Conservation (phyloP, 2,888 invertebrate genomes). For the Eremobia ochroleuca region DNA sequence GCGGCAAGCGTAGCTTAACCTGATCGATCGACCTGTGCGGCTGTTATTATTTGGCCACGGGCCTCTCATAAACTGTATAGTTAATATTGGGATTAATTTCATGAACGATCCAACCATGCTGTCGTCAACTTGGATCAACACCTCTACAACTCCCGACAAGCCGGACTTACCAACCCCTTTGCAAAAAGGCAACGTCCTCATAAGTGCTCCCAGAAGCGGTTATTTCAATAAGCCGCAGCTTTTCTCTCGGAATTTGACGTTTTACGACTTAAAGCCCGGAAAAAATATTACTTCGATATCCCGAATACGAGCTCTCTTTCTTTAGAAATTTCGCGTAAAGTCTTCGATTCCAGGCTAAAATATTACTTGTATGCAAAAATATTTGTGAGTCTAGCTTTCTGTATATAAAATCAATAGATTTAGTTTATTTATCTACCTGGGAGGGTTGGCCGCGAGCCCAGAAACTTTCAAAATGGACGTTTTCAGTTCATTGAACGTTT, state of each 20-base stretch:
- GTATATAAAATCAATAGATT: slow-evolving; percentile 26
- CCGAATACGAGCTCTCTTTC: background rate
- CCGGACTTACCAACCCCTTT: background rate
- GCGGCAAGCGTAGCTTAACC: too few species aligned
- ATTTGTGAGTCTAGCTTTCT: slow-evolving; percentile 4
- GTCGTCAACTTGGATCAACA: background rate
- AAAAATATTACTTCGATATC: slow-evolving; percentile 15
- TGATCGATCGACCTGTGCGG: too few species aligned
- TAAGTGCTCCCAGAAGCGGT: slow-evolving; percentile 21
- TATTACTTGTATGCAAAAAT: slow-evolving; percentile 11
- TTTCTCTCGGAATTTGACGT: background rate
- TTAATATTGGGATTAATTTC: slow-evolving; percentile 23
- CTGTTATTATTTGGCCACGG: too few species aligned
- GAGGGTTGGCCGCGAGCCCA: slow-evolving; percentile 42
- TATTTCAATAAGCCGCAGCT: slow-evolving; percentile 22
- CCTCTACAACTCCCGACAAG: slow-evolving; percentile 3
- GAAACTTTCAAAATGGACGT: slow-evolving; percentile 24
- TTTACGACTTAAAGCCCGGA: slow-evolving; percentile 1
- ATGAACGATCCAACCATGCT: background rate
- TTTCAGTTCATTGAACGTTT: slow-evolving; percentile 21
- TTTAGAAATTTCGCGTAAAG: background rate
- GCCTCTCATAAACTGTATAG: too few species aligned
- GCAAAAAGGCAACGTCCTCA: slow-evolving; percentile 32
- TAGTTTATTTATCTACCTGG: slow-evolving; percentile 11
- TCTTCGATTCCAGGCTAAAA: background rate